These are phyloP conservation scores for Caenorhabditis plicata DNA, from an alignment of 2,888 invertebrate genomes.

Conservation along the genomic window DNA sequence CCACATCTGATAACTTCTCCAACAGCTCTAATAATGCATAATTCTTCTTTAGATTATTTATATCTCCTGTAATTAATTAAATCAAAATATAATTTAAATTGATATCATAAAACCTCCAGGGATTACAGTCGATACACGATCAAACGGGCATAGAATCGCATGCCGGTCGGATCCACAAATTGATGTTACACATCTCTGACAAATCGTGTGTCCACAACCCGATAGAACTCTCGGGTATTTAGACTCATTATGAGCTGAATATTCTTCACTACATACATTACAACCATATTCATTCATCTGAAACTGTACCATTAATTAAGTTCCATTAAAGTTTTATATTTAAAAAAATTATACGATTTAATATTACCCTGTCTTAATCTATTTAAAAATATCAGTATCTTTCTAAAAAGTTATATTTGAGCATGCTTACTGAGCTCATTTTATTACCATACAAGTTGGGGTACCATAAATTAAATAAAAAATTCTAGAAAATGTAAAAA, in stretches of 20 bases:
- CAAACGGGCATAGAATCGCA: constrained; percentile 71
- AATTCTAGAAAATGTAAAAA: too few species aligned
- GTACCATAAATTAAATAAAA: too few species aligned
- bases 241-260: constrained; percentile 20
- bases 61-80: constrained; percentile 5
- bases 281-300: constrained; percentile 38
- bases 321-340: too few species aligned
- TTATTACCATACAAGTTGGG: too few species aligned
- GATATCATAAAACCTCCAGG: constrained; percentile 21
- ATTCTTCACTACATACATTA: constrained; percentile 39
- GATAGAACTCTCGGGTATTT: constrained; percentile 35
- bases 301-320: too few species aligned
- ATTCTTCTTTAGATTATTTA: constrained; percentile 71
- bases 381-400: too few species aligned
- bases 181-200: constrained; percentile 69
- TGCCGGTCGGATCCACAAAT: constrained; percentile 15
- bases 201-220: constrained; percentile 71
- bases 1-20: constrained; percentile 67
- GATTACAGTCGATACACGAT: constrained; percentile 70
- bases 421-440: too few species aligned
- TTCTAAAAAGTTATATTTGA: too few species aligned
- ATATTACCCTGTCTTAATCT: too few species aligned
- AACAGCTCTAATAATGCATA: constrained; percentile 72
- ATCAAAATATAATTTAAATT: background rate
- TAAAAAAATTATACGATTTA: too few species aligned